A percentile compares a stretch with the other conserved stretches of the same genome.
Evolutionary conservation across 1,140 invertebrate genomes (phyloP).

Genomic region (Diplogasteroides magnus): DNA sequence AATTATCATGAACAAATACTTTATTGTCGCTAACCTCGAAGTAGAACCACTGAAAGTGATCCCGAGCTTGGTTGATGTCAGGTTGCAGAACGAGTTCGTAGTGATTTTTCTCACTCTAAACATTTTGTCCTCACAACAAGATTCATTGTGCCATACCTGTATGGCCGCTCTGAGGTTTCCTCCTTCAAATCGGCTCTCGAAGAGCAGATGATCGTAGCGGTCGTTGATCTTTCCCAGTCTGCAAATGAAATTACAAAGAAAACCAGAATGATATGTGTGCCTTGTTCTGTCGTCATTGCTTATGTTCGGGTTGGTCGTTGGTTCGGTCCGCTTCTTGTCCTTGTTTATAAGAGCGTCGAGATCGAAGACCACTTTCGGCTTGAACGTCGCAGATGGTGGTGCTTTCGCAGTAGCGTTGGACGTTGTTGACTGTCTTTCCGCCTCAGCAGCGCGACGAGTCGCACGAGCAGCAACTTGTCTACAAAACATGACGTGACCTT

Average conservation of each 20-base stretch:
- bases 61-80: conserved; percentile 73
- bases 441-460: too few relatives aligned
- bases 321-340: too few relatives aligned
- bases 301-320: not conserved
- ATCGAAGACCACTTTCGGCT: conserved; percentile 66
- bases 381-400: conserved; percentile 1
- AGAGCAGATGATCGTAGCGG: conserved; percentile 66
- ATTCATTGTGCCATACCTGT: conserved; percentile 67
- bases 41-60: conserved; percentile 84
- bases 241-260: too few relatives aligned
- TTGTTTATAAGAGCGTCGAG: conserved; percentile 64
- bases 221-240: conserved; percentile 60
- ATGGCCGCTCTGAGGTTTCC: conserved; percentile 90
- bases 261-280: too few relatives aligned
- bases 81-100: conserved; percentile 89
- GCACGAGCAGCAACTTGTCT: too few relatives aligned
- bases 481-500: not conserved
- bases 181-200: conserved; percentile 91
- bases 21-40: conserved; percentile 61
- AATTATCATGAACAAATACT: not conserved
- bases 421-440: too few relatives aligned
- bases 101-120: conserved; percentile 60
- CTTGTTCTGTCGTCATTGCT: conserved; percentile 9
- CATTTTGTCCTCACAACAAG: not conserved
- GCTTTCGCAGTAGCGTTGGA: too few relatives aligned